Conservation (phyloP, 2,888 invertebrate species). For the Heliothis peltigera region DNA sequence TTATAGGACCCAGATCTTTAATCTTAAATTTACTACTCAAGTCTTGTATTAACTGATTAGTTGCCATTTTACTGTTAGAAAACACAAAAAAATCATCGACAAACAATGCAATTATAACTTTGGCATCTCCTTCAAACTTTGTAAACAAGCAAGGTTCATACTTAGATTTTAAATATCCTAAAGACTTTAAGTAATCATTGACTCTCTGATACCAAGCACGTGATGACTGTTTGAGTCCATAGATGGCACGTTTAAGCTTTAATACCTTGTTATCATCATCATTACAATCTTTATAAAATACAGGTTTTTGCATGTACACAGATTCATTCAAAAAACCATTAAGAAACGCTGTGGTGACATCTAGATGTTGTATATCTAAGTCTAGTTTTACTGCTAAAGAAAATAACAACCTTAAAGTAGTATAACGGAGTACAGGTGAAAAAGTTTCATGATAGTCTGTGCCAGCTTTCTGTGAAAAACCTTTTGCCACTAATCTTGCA, state of each 20-base stretch:
- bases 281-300: not conserved
- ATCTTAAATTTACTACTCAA: conserved; percentile 9
- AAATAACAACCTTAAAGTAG: no score
- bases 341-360: no score
- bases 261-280: conserved; percentile 12
- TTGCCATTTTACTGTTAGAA: conserved; percentile 9
- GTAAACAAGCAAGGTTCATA: conserved; percentile 12
- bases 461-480: no score
- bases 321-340: no score
- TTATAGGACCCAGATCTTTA: no score
- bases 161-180: conserved; percentile 14
- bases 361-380: no score
- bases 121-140: conserved; percentile 6
- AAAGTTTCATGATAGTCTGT: no score
- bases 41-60: conserved; percentile 3
- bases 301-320: no score
- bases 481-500: no score
- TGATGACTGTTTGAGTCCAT: conserved; percentile 14
- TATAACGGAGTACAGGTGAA: no score
- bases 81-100: conserved; percentile 16
- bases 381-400: no score
- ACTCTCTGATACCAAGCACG: conserved; percentile 13
- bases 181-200: conserved; percentile 5
- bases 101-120: conserved; percentile 11
- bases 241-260: conserved; percentile 10